Evolutionary conservation across 1,140 invertebrate species (phyloP).

Genomic region (Papilio aristodemus): DNA sequence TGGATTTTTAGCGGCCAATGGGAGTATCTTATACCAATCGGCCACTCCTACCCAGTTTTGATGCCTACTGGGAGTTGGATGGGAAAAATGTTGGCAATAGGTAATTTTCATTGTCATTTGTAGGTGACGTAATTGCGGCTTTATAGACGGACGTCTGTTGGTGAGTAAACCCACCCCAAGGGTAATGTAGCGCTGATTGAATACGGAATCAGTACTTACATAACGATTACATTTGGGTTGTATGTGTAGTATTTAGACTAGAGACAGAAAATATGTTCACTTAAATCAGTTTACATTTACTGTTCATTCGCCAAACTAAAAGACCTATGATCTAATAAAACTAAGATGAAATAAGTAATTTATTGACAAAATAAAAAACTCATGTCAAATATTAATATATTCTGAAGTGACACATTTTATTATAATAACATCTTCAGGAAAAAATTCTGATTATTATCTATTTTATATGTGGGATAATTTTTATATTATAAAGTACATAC

Average conservation of each 20-base stretch:
- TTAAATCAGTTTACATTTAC: too few species aligned
- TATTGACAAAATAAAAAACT: too few species aligned
- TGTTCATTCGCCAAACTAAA: too few species aligned
- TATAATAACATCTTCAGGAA: too few species aligned
- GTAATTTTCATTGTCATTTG: slow-evolving; percentile 76
- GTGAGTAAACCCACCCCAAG: slow-evolving; percentile 55
- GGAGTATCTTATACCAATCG: slow-evolving; percentile 53
- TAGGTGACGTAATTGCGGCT: slow-evolving; percentile 72
- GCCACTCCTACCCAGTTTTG: slow-evolving; percentile 72
- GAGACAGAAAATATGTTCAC: neutral
- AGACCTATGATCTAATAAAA: too few species aligned
- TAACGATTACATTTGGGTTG: slow-evolving; percentile 5
- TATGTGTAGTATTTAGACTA: neutral
- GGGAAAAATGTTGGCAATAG: slow-evolving; percentile 76
- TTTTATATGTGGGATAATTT: too few species aligned
- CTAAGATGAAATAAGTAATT: too few species aligned
- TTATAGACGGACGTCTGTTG: slow-evolving; percentile 63
- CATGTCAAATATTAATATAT: too few species aligned
- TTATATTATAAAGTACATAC: too few species aligned
- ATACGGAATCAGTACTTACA: slow-evolving; percentile 45
- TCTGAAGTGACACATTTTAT: too few species aligned
- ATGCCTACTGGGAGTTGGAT: slow-evolving; percentile 77
- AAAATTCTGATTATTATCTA: too few species aligned
- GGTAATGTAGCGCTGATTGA: slow-evolving; percentile 61
- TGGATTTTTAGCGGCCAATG: slow-evolving; percentile 64